phyloP scores from a whole-genome alignment of 2,797 vertebrate genomes.

The Gastrophryne carolinensis region DNA sequence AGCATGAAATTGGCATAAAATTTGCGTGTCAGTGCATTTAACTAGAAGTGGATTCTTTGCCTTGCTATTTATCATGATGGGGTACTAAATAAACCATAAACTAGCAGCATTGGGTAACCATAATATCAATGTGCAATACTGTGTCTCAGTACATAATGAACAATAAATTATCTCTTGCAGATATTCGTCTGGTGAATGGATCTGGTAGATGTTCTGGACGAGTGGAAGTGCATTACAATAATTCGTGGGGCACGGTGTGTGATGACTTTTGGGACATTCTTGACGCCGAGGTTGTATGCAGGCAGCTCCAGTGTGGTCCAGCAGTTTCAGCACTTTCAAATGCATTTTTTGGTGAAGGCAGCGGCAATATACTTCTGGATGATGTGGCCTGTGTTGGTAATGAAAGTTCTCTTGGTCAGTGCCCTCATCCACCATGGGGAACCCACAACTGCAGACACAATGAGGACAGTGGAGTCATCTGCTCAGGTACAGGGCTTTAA shows the following conservation, averaged over 20 bases:
- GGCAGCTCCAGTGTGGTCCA: slow-evolving; percentile 5
- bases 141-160: too few species aligned
- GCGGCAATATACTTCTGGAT: slow-evolving; percentile 11
- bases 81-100: too few species aligned
- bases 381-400: background rate
- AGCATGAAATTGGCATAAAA: too few species aligned
- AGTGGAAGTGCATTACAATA: background rate
- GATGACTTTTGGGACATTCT: slow-evolving; percentile 15
- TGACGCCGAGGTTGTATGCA: slow-evolving; percentile 15
- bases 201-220: slow-evolving; percentile 11
- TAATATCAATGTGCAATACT: too few species aligned
- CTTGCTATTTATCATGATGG: too few species aligned
- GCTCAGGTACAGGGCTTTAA: slow-evolving; percentile 5
- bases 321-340: background rate
- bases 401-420: background rate
- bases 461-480: slow-evolving; percentile 13
- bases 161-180: background rate
- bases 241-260: slow-evolving; percentile 26
- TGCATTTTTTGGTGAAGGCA: slow-evolving; percentile 13
- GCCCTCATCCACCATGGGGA: background rate
- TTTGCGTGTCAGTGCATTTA: too few species aligned
- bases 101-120: too few species aligned
- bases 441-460: slow-evolving; percentile 6
- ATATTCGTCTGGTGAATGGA: background rate
- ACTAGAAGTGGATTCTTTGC: too few species aligned